Percentiles rank a stretch among this genome's conserved stretches.
Conservation (phyloP, 2,113 vertebrate genomes). For the Callithrix jacchus region DNA sequence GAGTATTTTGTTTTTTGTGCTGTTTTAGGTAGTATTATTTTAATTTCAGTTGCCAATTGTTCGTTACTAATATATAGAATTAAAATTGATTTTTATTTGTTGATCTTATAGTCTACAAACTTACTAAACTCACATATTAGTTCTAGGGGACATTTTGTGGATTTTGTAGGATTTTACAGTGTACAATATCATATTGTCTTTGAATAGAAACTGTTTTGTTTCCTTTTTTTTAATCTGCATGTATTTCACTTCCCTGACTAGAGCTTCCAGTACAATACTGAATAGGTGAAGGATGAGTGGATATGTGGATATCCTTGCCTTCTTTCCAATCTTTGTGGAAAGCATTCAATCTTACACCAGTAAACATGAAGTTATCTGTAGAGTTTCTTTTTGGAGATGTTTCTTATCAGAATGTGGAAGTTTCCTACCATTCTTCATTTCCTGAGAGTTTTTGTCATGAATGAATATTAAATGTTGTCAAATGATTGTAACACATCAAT, state of each 20-base stretch:
- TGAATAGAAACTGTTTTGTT: neutral
- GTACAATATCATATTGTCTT: rapidly evolving
- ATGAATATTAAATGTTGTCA: neutral
- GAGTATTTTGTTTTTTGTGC: rapidly evolving
- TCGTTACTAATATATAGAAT: neutral
- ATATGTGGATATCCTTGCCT: neutral
- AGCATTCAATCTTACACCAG: neutral
- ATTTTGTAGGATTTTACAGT: neutral
- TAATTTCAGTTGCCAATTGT: neutral
- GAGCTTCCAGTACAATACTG: rapidly evolving
- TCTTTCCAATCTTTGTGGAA: neutral
- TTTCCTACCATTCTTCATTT: neutral
- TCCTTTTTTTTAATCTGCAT: neutral
- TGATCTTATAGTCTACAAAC: too few species aligned
- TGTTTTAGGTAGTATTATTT: neutral
- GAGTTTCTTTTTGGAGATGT: neutral
- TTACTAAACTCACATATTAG: neutral
- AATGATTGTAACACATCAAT: neutral
- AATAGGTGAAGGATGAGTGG: neutral
- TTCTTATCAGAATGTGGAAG: neutral
- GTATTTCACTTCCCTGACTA: too few species aligned
- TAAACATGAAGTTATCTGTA: neutral
- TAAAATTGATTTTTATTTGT: neutral
- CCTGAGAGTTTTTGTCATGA: neutral
- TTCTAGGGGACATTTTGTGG: neutral